A percentile compares a stretch with the other conserved stretches of the same genome.
Conservation (phyloP, 2,113 vertebrate species). For the Chascanopsetta lugubris region DNA sequence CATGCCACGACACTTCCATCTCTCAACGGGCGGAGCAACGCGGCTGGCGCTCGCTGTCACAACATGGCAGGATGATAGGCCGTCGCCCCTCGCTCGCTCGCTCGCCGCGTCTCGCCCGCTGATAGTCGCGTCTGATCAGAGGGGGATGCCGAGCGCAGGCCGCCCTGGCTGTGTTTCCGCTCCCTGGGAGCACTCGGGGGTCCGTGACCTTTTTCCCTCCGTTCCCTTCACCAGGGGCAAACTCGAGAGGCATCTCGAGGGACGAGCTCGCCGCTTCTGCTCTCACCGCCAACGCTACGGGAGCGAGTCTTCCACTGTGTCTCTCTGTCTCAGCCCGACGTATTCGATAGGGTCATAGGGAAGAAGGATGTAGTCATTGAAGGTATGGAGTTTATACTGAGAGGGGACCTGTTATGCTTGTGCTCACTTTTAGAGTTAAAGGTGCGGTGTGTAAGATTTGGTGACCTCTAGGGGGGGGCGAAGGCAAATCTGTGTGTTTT, state of each 20-base stretch:
- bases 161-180: conserved; percentile 22
- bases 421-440: too few species aligned
- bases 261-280: conserved; percentile 9
- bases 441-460: too few species aligned
- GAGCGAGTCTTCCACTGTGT: not conserved
- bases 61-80: conserved; percentile 66
- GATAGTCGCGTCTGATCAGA: conserved; percentile 46
- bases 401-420: too few species aligned
- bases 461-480: too few species aligned
- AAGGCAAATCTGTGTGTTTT: too few species aligned
- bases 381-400: too few species aligned
- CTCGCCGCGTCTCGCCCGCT: conserved; percentile 44
- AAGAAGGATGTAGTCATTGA: too few species aligned
- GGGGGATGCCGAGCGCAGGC: conserved; percentile 9
- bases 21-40: conserved; percentile 56
- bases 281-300: not conserved
- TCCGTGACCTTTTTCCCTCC: conserved; percentile 52
- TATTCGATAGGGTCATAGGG: too few species aligned
- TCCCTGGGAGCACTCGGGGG: conserved; percentile 23
- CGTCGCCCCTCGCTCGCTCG: conserved; percentile 41
- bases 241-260: conserved; percentile 25
- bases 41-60: conserved; percentile 65
- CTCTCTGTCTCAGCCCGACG: too few species aligned
- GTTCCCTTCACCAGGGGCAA: conserved; percentile 2
- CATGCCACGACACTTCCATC: conserved; percentile 51